Evolutionary conservation across 2,888 invertebrate genomes (phyloP), one percentile per base, ranked within the genome.

Genomic region (Callinectes sapidus): DNA sequence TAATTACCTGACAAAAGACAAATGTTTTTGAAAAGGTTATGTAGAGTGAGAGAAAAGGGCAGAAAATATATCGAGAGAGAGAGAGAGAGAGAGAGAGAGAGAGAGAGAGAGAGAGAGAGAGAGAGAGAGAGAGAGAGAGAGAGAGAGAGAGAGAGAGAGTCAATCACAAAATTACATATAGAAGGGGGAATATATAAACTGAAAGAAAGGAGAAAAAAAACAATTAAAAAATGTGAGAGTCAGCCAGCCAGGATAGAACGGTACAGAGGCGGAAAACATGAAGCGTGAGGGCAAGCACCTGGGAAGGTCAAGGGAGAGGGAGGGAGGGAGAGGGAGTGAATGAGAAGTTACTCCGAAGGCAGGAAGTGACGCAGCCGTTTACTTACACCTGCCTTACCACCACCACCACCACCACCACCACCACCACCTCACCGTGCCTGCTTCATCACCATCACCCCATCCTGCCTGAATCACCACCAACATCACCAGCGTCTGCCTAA

Each of bases 71-170:
- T n/a, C n/a, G 71, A 28, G 71, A 71, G 71, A 71, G 71, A 71
- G 71, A 71, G 71, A 71, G 71, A 71, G 71, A 71, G 71, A 71
- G 71, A 71, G 71, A 71, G n/a, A 71, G 71, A 28, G n/a, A 71
- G 71, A 71, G 23, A 71, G n/a, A 71, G 71, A 71, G 71, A 71
- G n/a, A 71, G n/a, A 28, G 71, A 28, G 28, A 71, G 28, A 71
- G 28, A 71, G 71, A 71, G 28, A 71, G 71, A 61, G 61, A 61
- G 61, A 61, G 61, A 61, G 61, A 61, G 61, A 61, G 61, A 61
- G 61, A 55, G 55, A 55, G 55, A 55, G 55, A 61, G 61, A 61
- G 61, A 61, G 61, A 61, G 61, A 61, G 61, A 61, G 61, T 8
- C 23, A 39, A 39, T 39, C 39, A 39, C 18, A 10, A n/a, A n/a